phyloP scores from a whole-genome alignment of 2,888 invertebrate genomes.

The Eueremaeus valkanovi region DNA sequence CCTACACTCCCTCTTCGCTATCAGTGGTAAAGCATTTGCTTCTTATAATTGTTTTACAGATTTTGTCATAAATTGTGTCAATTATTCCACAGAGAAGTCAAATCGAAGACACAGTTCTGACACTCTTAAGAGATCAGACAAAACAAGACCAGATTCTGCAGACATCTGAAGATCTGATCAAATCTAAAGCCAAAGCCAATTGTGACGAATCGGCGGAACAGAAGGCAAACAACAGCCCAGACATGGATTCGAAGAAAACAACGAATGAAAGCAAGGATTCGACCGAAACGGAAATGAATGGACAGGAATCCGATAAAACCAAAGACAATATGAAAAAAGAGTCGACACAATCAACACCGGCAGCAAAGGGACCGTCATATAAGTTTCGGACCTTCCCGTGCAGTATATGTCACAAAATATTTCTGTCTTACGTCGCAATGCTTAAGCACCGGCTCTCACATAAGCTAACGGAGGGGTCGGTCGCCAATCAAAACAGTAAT shows the following conservation, averaged over 20 bases:
- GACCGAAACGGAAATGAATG: neutral
- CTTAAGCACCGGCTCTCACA: constrained; percentile 43
- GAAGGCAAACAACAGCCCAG: neutral
- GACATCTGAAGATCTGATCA: constrained; percentile 35
- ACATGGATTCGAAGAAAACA: neutral
- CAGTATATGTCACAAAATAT: constrained; percentile 44
- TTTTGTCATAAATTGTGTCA: neutral
- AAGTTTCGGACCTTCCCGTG: constrained; percentile 42
- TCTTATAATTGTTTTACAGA: neutral
- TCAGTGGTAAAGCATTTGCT: constrained; percentile 17
- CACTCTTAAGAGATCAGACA: constrained; percentile 43
- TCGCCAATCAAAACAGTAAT: neutral
- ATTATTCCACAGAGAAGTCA: constrained; percentile 40
- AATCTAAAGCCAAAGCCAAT: neutral
- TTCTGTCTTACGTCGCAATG: constrained; percentile 42
- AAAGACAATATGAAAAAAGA: neutral
- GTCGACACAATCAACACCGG: neutral
- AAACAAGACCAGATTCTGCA: constrained; percentile 43
- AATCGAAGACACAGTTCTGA: constrained; percentile 43
- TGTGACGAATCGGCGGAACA: neutral
- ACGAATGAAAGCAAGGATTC: neutral
- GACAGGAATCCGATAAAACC: neutral
- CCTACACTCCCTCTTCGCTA: constrained; percentile 30
- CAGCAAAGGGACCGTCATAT: neutral
- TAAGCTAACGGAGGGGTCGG: constrained; percentile 30